These are phyloP conservation scores for Pocota personata DNA, from an alignment of 2,888 invertebrate genomes.

Conservation along the genomic window DNA sequence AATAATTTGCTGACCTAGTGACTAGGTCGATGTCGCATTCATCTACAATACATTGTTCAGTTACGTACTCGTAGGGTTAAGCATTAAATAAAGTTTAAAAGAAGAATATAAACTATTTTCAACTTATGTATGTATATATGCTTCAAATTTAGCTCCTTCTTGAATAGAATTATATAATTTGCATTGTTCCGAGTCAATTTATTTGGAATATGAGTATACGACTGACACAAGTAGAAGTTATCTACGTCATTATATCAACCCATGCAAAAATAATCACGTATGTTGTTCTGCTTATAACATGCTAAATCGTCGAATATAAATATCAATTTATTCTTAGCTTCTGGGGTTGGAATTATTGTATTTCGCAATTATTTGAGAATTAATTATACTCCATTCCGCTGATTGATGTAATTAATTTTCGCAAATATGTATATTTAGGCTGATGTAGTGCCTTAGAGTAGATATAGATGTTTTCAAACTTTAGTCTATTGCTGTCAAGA, in stretches of 20 bases:
- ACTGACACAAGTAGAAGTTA: constrained; percentile 78
- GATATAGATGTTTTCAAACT: constrained; percentile 80
- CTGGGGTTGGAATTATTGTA: constrained; percentile 48
- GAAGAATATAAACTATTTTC: too few relatives aligned
- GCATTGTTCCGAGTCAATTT: constrained; percentile 78
- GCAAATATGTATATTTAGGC: constrained; percentile 75
- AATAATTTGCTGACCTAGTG: too few relatives aligned
- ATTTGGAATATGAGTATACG: constrained; percentile 78
- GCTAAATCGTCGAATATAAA: constrained; percentile 81
- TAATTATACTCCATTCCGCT: constrained; percentile 58
- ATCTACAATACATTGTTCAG: too few relatives aligned
- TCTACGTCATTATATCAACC: constrained; percentile 78
- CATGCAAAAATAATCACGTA: constrained; percentile 77
- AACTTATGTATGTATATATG: constrained; percentile 76
- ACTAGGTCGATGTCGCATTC: too few relatives aligned
- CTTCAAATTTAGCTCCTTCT: constrained; percentile 78
- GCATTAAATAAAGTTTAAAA: too few relatives aligned
- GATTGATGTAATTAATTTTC: constrained; percentile 68
- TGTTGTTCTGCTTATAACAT: constrained; percentile 77
- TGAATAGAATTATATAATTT: constrained; percentile 78
- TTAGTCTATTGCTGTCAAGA: constrained; percentile 77
- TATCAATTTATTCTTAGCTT: constrained; percentile 77
- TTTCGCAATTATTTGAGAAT: constrained; percentile 68
- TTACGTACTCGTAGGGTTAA: too few relatives aligned
- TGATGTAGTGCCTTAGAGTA: constrained; percentile 77